Conservation (phyloP, 1,140 invertebrate genomes). For the Brachionus koreanus region DNA sequence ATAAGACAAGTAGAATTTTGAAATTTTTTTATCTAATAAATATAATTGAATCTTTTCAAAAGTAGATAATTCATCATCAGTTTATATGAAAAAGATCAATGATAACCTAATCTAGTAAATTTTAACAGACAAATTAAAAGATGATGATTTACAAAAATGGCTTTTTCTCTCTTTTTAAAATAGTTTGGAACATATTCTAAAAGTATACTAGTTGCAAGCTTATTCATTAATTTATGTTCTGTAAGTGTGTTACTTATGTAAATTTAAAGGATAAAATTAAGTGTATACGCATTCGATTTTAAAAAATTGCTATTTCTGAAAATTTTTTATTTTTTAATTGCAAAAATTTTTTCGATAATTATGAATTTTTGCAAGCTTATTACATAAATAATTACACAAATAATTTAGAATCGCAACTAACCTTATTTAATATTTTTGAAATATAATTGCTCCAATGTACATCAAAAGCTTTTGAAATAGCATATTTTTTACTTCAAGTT, state of each 20-base stretch:
- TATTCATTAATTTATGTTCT: conserved; percentile 17
- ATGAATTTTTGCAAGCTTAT: neutral
- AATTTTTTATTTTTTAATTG: neutral
- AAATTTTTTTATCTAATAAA: neutral
- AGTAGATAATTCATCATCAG: too few species aligned
- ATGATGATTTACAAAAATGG: conserved; percentile 43
- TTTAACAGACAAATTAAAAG: conserved; percentile 27
- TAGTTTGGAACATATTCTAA: neutral
- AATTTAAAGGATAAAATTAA: neutral
- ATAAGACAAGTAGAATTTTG: neutral
- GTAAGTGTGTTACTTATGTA: neutral
- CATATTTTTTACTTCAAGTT: too few species aligned
- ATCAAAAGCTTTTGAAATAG: too few species aligned
- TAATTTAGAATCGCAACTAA: too few species aligned
- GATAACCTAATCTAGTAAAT: neutral
- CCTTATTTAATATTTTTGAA: too few species aligned
- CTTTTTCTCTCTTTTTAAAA: conserved; percentile 15
- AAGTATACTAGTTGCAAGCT: conserved; percentile 3
- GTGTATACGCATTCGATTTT: neutral
- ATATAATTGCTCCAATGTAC: too few species aligned
- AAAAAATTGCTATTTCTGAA: neutral
- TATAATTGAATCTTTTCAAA: neutral
- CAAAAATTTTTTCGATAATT: neutral
- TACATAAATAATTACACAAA: too few species aligned
- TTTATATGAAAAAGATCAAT: neutral